These are phyloP conservation scores for Phaetusa simplex DNA, from an alignment of 2,113 vertebrate genomes.

Conservation along the genomic window DNA sequence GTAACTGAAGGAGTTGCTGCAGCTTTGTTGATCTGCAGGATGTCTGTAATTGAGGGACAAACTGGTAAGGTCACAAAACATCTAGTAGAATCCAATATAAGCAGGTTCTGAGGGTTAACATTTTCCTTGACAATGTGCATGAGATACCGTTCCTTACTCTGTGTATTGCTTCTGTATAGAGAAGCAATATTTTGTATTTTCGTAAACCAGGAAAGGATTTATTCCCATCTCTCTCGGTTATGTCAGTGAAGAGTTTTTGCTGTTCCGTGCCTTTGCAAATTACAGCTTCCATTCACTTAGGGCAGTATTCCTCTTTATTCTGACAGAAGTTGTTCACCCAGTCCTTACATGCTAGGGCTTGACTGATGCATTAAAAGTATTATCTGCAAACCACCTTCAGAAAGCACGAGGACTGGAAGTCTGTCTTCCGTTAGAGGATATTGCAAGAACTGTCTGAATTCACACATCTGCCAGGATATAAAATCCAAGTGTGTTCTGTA, in stretches of 20 bases:
- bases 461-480: not conserved
- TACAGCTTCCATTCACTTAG: not conserved
- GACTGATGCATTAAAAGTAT: not conserved
- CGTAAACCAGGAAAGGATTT: not conserved
- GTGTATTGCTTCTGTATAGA: not conserved
- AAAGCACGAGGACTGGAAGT: not conserved
- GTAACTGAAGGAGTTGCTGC: conserved; percentile 89
- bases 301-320: not conserved
- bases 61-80: conserved; percentile 78
- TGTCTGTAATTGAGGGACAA: conserved; percentile 84
- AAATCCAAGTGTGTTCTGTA: not conserved
- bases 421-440: not conserved
- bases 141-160: not conserved
- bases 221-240: not conserved
- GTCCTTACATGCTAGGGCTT: not conserved
- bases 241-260: not conserved
- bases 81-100: not conserved
- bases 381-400: not conserved
- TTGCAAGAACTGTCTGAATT: not conserved
- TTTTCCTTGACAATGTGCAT: not conserved
- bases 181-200: not conserved
- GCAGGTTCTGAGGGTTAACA: not conserved
- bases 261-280: not conserved
- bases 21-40: conserved; percentile 87
- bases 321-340: not conserved